phyloP scores from a whole-genome alignment of 2,797 vertebrate species.

The Tragelaphus oryx region DNA sequence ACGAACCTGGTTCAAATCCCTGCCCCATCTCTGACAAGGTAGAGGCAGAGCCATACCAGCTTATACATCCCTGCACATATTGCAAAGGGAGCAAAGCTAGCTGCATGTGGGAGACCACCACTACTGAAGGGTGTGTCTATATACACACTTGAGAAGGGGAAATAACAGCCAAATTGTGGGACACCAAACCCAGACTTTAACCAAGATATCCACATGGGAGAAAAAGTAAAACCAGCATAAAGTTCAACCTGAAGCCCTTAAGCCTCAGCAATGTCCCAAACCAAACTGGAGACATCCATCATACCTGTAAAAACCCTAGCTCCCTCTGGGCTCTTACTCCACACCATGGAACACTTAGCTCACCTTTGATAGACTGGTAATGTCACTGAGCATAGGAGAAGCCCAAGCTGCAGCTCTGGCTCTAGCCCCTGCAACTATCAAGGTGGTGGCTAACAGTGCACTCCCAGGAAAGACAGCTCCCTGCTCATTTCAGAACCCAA shows the following conservation, averaged over 20 bases:
- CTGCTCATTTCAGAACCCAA: not conserved
- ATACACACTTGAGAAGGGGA: not conserved
- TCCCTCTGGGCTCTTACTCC: not conserved
- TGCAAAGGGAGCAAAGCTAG: not conserved
- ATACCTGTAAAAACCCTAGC: not conserved
- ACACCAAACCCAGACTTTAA: not conserved
- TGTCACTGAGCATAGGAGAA: not conserved
- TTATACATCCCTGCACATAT: not conserved
- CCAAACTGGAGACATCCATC: not conserved
- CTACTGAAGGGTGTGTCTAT: not conserved
- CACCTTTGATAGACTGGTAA: not conserved
- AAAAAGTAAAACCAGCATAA: not conserved
- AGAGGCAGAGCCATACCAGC: not conserved
- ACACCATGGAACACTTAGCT: not conserved
- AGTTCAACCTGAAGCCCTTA: not conserved
- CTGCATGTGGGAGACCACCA: not conserved
- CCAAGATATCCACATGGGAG: not conserved
- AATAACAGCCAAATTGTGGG: not conserved
- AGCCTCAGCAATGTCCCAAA: not conserved
- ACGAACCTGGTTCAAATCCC: not conserved
- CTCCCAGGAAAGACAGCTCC: not conserved
- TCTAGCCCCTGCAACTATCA: not conserved
- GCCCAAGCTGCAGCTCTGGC: not conserved
- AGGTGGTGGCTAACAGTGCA: not conserved
- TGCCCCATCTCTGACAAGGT: not conserved